Evolutionary conservation across 1,140 invertebrate genomes (phyloP).

Genomic region (Trypoxylus dichotomus): DNA sequence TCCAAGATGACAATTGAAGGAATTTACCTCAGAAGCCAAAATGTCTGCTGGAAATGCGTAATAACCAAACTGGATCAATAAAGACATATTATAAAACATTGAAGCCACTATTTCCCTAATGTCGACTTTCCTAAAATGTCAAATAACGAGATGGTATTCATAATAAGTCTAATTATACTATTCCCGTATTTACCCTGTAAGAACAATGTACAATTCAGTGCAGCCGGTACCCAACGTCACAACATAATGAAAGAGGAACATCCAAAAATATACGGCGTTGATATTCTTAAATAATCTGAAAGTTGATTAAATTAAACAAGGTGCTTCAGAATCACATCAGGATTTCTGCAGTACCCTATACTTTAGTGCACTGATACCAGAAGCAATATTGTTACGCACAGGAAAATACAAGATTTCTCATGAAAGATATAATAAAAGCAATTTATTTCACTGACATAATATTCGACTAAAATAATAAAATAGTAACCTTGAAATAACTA

Average conservation of each 20-base stretch:
- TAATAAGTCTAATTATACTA: no score
- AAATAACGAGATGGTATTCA: no score
- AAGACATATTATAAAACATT: not conserved
- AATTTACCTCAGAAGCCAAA: not conserved
- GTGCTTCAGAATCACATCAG: not conserved
- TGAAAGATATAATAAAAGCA: no score
- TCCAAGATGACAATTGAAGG: no score
- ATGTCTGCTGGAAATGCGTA: slow-evolving; percentile 5
- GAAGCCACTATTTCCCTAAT: not conserved
- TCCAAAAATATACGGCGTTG: not conserved
- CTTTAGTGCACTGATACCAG: no score
- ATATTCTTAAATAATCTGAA: not conserved
- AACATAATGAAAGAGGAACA: not conserved
- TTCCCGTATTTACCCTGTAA: not conserved
- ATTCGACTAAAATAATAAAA: no score
- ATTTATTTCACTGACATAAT: no score
- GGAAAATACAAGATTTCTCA: no score
- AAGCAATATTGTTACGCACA: no score
- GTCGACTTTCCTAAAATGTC: not conserved
- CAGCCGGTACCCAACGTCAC: not conserved
- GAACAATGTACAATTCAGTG: not conserved
- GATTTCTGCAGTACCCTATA: no score
- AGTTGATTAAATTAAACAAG: not conserved
- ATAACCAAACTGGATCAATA: not conserved
- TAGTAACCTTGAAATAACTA: no score